Evolutionary conservation across 2,888 invertebrate genomes (phyloP), one percentile per base, ranked within the genome.

Genomic region (Polietes domitor): DNA sequence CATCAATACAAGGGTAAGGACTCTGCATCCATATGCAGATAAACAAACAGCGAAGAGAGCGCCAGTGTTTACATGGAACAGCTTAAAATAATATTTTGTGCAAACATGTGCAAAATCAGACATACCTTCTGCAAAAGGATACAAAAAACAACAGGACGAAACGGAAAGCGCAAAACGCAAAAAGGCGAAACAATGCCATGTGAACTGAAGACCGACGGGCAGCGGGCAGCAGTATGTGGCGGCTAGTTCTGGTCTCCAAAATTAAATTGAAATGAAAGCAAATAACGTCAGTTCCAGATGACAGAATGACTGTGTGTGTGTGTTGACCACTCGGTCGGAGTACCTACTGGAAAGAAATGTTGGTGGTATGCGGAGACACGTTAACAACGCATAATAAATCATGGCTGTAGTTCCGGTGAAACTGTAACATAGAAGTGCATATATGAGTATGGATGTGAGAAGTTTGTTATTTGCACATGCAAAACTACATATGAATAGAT

Each of bases 201-300:
- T n/a, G 41, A 41, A 41, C 12, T 10, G 15, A 63, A 19, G 63
- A 17, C 58, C 9, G 28, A 28, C 37, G 6, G 15, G 26, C 15
- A 65, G 12, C 19, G 12, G 41, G 65, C 19, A 9, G 65, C 41
- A 21, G 0, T 15, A 43, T 43, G 15, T 63, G 47, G 43, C 63
- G 80, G 74, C 24, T 75, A 47, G 71, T 74, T 43, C 72, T 77
- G 71, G 65, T 58, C 41, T 81, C 65, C 68, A 75, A 74, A 74
- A 74, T 80, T 70, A 65, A 76, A 82, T 80, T 79, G 71, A 77
- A 86, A 81, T 71, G 72, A 77, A 80, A 83, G 77, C 85, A 84
- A 83, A 85, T 80, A 86, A 80, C 74, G 86, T 79, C 86, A 87
- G 83, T 85, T 85, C 71, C 86, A 86, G 85, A 83, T 86, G 83